Conservation (phyloP, 2,797 vertebrate genomes). For the Rhynchonycteris naso region DNA sequence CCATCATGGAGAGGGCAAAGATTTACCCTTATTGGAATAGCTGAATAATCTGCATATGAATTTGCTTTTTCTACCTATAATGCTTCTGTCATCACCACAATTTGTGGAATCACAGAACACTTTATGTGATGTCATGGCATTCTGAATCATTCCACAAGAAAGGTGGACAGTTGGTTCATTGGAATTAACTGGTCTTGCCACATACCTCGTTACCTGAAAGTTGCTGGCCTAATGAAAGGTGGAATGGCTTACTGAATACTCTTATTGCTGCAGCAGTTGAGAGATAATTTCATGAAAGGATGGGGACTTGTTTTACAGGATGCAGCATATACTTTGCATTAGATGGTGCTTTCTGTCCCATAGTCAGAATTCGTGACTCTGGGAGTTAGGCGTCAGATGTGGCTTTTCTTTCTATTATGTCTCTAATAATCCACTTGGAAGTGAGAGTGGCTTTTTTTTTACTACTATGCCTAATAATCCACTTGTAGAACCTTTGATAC, state of each 20-base stretch:
- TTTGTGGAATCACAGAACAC: neutral
- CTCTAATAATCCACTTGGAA: neutral
- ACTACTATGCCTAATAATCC: neutral
- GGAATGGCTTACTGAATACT: neutral
- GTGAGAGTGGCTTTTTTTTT: neutral
- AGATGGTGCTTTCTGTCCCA: neutral
- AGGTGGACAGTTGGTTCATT: neutral
- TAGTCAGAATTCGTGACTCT: slow-evolving; percentile 15
- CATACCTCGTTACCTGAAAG: neutral
- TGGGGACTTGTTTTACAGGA: neutral
- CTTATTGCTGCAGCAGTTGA: neutral
- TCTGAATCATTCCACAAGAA: neutral
- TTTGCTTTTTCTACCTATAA: slow-evolving; percentile 3
- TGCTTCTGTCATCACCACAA: neutral
- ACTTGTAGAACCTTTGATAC: neutral
- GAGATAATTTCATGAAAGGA: neutral
- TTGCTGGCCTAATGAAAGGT: neutral
- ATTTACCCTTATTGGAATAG: neutral
- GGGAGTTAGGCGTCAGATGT: neutral
- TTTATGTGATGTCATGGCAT: neutral
- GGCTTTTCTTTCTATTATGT: neutral
- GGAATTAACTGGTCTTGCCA: neutral
- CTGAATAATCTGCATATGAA: neutral
- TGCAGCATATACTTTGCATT: neutral
- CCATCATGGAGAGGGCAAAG: neutral